Evolutionary conservation across 2,888 invertebrate genomes (phyloP), one percentile per base, ranked within the genome.

Genomic region (Spodoptera exigua): DNA sequence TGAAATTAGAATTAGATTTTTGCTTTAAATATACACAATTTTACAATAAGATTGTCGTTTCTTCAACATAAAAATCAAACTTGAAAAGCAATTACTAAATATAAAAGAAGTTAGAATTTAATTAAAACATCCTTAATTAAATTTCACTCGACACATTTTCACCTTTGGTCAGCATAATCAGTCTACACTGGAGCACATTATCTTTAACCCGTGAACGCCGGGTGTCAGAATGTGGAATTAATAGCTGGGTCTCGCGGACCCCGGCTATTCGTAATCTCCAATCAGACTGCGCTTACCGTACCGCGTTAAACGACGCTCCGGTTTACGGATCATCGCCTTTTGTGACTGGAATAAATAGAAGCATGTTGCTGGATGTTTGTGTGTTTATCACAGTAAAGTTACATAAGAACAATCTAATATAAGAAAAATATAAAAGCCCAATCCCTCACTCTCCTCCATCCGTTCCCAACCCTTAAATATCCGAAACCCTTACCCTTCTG

Each of bases 281-380:
- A 76, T 74, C 69, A 73, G 57, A 35, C 36, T 13, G 11, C 45
- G 64, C 54, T 74, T 64, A 68, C 56, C 68, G 69, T 63, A 59
- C 44, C 49, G 69, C 61, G 73, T 74, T 74, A 76, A 69, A 61
- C 34, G 48, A 40, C 17, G 44, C 17, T 39, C 52, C 39, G 43
- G 49, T 47, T 53, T 34, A 69, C 62, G 51, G 52, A 58, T 66
- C 65, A 65, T 65, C 47, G 57, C 55, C 39, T 61, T 27, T 62
- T 43, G 48, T 52, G 54, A 58, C 44, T 39, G 41, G 49, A 43
- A 55, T 58, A 70, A 71, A 71, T 73, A 67, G 70, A 59, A 36
- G 14, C 32, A 40, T 13, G 27, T 56, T 21, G 44, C 9, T 41
- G 7, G 1, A 13, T 39, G 16, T 14, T 45, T 32, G 59, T 41